Evolutionary conservation across 1,140 invertebrate species (phyloP), one percentile per base, ranked within the genome.

Genomic region (Metopolophium dirhodum): DNA sequence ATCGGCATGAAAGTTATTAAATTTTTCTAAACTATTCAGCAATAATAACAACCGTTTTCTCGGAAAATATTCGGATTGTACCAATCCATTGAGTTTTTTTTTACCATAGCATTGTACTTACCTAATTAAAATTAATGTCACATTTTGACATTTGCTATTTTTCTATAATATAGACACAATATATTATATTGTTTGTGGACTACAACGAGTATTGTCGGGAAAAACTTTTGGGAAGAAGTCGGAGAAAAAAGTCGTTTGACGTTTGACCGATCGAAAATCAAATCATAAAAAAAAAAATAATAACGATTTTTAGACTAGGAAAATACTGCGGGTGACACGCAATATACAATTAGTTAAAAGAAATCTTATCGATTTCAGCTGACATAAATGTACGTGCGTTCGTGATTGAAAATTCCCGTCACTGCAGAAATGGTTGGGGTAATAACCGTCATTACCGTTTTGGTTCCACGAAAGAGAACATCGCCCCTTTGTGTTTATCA

Each of bases 271-370:
- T n/a, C 30, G 30, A 77, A 77, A n/a, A 77, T 77, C 30, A 77
- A 22, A 22, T 54, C 20, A 23, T 54, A 54, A 54, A 54, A 77
- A 77, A 68, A n/a, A 9, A 11, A 30, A 47, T 6, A 68, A 68
- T n/a, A 30, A 30, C 61, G 30, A 68, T 68, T 68, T 68, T 68
- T 20, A n/a, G n/a, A n/a, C 14, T 14, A 77, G 26, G 14, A 9
- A n/a, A 77, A 77, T 77, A 77, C 61, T 77, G 61, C 61, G 11
- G n/a, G 61, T 77, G 61, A 77, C 61, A 77, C 61, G 61, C 61
- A 77, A 77, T 35, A 77, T 18, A 77, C 61, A 77, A 77, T 77
- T 77, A 77, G 61, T 77, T 77, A 77, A 77, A 77, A 77, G 61
- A 77, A 77, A n/a, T 77, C 30, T 68, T n/a, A 77, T 77, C 61